A percentile compares a stretch with the other conserved stretches of the same genome.
Evolutionary conservation across 2,888 invertebrate species (phyloP).

Genomic region (Apeira syringaria): DNA sequence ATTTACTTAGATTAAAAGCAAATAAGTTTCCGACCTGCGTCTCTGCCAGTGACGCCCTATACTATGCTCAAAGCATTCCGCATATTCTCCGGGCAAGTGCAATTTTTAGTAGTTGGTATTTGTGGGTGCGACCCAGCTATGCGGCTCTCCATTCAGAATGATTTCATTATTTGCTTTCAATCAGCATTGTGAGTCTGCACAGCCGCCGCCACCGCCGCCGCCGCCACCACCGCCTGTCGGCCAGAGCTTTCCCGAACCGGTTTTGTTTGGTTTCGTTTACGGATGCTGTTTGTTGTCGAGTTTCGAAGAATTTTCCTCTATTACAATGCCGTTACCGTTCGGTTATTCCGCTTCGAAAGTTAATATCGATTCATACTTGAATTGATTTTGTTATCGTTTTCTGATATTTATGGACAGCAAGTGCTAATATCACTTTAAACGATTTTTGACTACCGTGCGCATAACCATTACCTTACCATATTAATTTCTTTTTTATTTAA

Average conservation of each 20-base stretch:
- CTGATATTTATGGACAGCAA: too few relatives aligned
- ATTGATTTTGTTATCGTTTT: too few relatives aligned
- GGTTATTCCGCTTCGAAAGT: conserved; percentile 24
- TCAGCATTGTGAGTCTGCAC: conserved; percentile 76
- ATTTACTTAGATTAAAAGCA: too few relatives aligned
- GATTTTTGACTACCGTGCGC: too few relatives aligned
- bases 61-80: too few relatives aligned
- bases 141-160: conserved; percentile 68
- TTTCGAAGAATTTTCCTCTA: conserved; percentile 61
- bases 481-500: too few relatives aligned
- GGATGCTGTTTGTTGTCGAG: conserved; percentile 74
- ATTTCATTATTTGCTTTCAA: conserved; percentile 84
- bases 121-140: conserved; percentile 51
- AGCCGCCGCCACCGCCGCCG: too few relatives aligned
- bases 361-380: too few relatives aligned
- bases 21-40: too few relatives aligned
- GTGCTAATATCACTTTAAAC: too few relatives aligned
- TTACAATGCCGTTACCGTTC: conserved; percentile 25
- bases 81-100: conserved; percentile 48
- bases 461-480: too few relatives aligned
- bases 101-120: conserved; percentile 72
- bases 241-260: conserved; percentile 50
- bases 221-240: conserved; percentile 38
- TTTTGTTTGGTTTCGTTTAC: conserved; percentile 81
- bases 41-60: too few relatives aligned